A percentile compares a stretch with the other conserved stretches of the same genome.
Evolutionary conservation across 2,797 vertebrate species (phyloP).

Genomic region (Pangasius larnaudii): DNA sequence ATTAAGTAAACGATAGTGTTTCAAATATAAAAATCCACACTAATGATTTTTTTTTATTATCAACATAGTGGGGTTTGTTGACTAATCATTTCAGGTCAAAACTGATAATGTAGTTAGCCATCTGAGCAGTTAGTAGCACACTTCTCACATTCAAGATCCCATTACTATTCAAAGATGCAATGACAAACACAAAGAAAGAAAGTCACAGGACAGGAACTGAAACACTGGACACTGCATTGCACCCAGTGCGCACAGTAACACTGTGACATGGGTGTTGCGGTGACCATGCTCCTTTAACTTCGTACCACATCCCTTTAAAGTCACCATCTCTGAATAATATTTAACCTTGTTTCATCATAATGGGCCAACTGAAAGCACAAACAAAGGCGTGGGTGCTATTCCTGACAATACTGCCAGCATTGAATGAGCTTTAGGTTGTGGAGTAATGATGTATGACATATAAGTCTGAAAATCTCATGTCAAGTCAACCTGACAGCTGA

Average conservation of each 20-base stretch:
- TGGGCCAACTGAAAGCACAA: neutral
- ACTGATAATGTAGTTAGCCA: neutral
- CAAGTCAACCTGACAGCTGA: neutral
- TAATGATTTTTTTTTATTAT: neutral
- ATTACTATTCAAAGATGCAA: neutral
- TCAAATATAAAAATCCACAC: neutral
- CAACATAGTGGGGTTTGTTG: neutral
- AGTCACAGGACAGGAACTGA: neutral
- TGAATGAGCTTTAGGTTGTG: neutral
- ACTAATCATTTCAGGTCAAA: neutral
- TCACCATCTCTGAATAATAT: neutral
- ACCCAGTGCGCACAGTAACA: neutral
- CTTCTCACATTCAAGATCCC: neutral
- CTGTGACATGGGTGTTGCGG: neutral
- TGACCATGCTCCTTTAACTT: neutral
- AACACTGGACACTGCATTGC: neutral
- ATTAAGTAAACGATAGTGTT: neutral
- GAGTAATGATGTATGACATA: neutral
- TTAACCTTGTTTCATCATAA: neutral
- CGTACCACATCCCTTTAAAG: neutral
- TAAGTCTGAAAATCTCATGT: neutral
- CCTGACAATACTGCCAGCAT: neutral
- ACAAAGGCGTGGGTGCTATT: neutral
- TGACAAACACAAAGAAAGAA: neutral
- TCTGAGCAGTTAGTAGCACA: neutral